Base-by-base conservation (phyloP, 2,113 vertebrate genomes). In the Murina feae region DNA sequence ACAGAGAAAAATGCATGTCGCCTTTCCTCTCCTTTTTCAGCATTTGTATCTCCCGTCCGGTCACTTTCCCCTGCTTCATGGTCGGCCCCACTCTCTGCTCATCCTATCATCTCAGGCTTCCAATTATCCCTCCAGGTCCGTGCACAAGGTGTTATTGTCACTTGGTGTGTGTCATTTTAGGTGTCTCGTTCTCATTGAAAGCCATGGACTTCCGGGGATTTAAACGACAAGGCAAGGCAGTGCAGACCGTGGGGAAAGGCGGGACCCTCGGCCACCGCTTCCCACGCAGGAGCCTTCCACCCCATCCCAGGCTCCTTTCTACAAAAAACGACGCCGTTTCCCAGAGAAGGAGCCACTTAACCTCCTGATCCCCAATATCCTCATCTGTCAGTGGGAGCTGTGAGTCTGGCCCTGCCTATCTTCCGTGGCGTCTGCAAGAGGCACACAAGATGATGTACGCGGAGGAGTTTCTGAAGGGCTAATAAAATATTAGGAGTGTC, bases 401-500 rank as follows among this genome's bases (percentile, higher is more conserved):
- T 63, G 75, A 63, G 53, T 55, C 20, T 18, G 49, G 30, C 42
- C 39, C 35, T 90, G 60, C 72, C 30, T 63, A 1, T 39, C 69
- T 82, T 69, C 37, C 1, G 0, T 47, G 81, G 66, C 17, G 1
- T 47, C 74, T 74, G 39, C 13, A 49, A 87, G 60, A 82, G 44
- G 89, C 78, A 92, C 68, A 42, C 65, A 82, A 88, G 81, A 88
- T 42, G 58, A 85, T 14, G 63, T 20, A 47, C 47, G 42, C 51
- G 55, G 89, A 88, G 92, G n/a, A 35, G 60, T 82, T 79, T 74
- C 84, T 75, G 37, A 93, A 91, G 79, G 60, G 23, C 78, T 86
- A 82, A 86, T 92, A 89, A 94, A 93, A 94, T 94, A 93, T 76
- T 85, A 17, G 68, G 94, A 58, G 63, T 92, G 78, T 69, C 79